Conservation (phyloP, 2,888 invertebrate genomes). For the Acleris literana region DNA sequence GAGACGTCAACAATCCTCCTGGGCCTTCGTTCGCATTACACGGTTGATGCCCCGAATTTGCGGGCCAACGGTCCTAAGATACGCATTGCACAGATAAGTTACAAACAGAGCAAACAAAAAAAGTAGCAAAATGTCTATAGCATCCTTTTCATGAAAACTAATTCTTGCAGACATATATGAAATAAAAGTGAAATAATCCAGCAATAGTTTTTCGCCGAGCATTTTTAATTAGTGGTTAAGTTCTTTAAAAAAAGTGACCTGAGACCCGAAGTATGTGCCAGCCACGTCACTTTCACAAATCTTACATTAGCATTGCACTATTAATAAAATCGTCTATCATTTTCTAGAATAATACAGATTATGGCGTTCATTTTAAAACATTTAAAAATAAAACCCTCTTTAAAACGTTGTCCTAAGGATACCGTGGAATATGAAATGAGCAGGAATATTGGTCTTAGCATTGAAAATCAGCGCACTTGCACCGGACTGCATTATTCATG, state of each 20-base stretch:
- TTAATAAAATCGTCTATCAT: no score
- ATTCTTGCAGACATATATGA: no score
- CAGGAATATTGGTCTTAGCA: neutral
- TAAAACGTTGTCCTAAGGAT: neutral
- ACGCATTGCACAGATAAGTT: constrained; percentile 21
- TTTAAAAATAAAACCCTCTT: neutral
- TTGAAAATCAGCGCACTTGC: constrained; percentile 10
- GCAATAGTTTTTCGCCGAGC: no score
- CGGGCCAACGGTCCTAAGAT: constrained; percentile 30
- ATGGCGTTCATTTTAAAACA: no score
- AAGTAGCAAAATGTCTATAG: neutral
- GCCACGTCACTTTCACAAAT: no score
- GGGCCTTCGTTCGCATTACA: constrained; percentile 24
- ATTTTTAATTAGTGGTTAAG: no score
- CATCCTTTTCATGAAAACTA: neutral
- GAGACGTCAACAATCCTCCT: constrained; percentile 12
- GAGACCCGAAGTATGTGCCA: no score
- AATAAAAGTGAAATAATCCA: no score
- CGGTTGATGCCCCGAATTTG: constrained; percentile 31
- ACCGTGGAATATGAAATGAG: neutral
- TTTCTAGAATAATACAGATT: no score
- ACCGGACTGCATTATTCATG: constrained; percentile 28
- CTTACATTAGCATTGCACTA: no score
- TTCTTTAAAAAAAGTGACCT: no score
- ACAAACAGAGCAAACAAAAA: neutral